Evolutionary conservation across 1,140 invertebrate genomes (phyloP).

Genomic region (Aphaenogaster floridana): DNA sequence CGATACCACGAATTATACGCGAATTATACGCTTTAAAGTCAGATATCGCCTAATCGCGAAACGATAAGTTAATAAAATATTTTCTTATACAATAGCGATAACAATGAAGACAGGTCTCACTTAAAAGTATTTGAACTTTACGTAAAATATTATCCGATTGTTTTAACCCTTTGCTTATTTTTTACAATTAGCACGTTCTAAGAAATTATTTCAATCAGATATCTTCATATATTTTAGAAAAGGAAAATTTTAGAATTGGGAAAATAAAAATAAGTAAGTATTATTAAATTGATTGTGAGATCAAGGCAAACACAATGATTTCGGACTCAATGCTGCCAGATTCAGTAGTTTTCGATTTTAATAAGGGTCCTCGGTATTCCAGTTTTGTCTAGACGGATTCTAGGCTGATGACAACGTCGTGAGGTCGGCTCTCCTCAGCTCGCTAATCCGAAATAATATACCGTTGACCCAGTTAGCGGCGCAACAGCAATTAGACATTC

Average conservation of each 20-base stretch:
- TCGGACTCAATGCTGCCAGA: not conserved
- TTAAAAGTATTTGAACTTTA: not conserved
- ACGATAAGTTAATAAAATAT: not conserved
- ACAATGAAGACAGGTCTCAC: not conserved
- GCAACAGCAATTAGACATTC: slow-evolving; percentile 76
- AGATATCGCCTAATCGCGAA: not conserved
- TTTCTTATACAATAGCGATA: not conserved
- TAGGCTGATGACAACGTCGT: slow-evolving; percentile 39
- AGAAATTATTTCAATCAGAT: not conserved
- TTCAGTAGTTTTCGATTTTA: not conserved
- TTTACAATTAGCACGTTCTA: not conserved
- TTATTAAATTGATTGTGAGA: not conserved
- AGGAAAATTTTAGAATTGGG: not conserved
- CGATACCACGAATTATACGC: slow-evolving; percentile 3
- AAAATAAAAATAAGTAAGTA: not conserved
- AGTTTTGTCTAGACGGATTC: slow-evolving; percentile 33
- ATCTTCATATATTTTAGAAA: not conserved
- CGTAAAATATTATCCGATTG: not conserved
- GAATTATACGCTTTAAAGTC: not conserved
- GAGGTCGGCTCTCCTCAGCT: slow-evolving; percentile 21
- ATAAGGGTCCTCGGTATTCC: not conserved
- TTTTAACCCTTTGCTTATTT: not conserved
- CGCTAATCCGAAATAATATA: slow-evolving; percentile 75
- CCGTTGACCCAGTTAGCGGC: slow-evolving; percentile 70
- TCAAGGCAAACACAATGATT: not conserved